These are phyloP conservation scores for Sipha flava DNA, from an alignment of 1,140 invertebrate species.

Conservation along the genomic window DNA sequence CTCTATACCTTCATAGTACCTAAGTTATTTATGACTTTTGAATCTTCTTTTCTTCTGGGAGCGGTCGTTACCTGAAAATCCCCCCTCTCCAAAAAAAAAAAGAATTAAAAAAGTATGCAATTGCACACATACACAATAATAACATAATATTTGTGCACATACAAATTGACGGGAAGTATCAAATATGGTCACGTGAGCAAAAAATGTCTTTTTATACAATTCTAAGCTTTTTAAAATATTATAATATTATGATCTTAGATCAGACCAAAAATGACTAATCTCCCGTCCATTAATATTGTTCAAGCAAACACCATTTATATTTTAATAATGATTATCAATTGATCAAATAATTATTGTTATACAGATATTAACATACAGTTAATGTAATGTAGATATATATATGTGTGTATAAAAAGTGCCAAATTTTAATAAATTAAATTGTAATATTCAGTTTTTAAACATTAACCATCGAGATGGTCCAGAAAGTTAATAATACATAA, in stretches of 20 bases:
- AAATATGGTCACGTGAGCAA: not conserved
- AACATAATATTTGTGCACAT: too few relatives aligned
- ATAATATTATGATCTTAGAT: not conserved
- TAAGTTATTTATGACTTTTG: too few relatives aligned
- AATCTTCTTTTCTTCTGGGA: too few relatives aligned
- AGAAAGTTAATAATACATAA: too few relatives aligned
- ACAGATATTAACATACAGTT: not conserved
- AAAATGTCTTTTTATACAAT: not conserved
- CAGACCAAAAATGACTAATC: not conserved
- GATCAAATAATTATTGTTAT: not conserved
- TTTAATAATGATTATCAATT: not conserved
- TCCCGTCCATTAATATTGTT: not conserved
- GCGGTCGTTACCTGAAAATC: too few relatives aligned
- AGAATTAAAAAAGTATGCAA: too few relatives aligned
- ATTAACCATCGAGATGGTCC: too few relatives aligned
- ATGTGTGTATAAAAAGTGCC: not conserved
- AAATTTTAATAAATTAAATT: not conserved
- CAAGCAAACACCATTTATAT: not conserved
- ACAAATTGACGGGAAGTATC: not conserved
- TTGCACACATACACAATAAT: too few relatives aligned
- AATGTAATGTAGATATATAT: too few relatives aligned
- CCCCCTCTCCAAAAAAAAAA: too few relatives aligned
- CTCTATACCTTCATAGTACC: too few relatives aligned
- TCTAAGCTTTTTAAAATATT: too few relatives aligned
- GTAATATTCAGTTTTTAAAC: not conserved